phyloP scores from a whole-genome alignment of 2,113 vertebrate species.

The Terrapene triunguis region DNA sequence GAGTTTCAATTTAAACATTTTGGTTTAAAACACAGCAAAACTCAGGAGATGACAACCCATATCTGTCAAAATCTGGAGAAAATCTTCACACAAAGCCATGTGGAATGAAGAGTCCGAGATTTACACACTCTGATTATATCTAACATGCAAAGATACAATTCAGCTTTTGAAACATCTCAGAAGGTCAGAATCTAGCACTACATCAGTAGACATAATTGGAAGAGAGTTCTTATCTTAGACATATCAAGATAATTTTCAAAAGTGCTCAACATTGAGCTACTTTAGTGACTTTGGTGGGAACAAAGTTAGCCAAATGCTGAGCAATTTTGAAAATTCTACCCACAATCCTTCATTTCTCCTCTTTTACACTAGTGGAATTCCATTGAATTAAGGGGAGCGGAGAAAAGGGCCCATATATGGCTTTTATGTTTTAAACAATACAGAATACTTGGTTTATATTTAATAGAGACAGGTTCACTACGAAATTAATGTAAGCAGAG shows the following conservation, averaged over 20 bases:
- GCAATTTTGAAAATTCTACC: background rate
- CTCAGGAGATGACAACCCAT: background rate
- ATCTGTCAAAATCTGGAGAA: background rate
- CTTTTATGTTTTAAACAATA: background rate
- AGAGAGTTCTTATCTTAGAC: background rate
- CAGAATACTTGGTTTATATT: background rate
- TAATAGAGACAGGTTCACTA: background rate
- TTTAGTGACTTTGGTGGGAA: background rate
- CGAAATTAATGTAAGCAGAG: background rate
- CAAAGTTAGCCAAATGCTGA: background rate
- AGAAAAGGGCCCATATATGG: background rate
- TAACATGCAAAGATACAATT: background rate
- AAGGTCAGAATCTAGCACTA: background rate
- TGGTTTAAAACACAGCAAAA: background rate
- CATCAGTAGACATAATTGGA: background rate
- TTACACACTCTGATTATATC: background rate
- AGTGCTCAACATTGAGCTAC: background rate
- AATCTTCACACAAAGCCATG: background rate
- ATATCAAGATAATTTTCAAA: background rate
- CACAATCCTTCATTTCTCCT: background rate
- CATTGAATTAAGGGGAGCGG: background rate
- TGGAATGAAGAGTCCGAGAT: background rate
- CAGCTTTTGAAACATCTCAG: background rate
- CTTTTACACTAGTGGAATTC: background rate
- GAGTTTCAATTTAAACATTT: conserved; percentile 33